Base-by-base conservation (phyloP, 1,140 invertebrate species). In the Trichonephila clavata region DNA sequence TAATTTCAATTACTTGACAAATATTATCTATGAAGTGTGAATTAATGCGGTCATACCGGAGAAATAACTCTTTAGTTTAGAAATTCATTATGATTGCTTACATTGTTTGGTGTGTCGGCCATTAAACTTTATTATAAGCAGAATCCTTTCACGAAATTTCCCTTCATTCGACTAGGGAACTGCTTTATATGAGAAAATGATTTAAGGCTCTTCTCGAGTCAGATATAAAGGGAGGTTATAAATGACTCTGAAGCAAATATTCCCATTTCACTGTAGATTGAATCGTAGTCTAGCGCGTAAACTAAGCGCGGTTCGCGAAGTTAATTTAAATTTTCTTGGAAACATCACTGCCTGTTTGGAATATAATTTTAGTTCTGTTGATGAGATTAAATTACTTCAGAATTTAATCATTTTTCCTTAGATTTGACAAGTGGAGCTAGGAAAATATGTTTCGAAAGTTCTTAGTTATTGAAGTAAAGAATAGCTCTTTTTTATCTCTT, bases 311-410 rank as follows among this genome's bases (percentile, higher is more conserved):
- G 27, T 18, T 32, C 24, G 14, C 24, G 18, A 27, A 77, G 24
- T 77, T 77, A 77, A 77, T 77, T 77, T 77, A 77, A 77, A 32
- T 77, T 77, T 77, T 77, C 71, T 77, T 39, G 27, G 16, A 32
- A 77, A 27, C 71, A 32, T 32, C 16, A 16, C 6, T 50, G 27
- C 27, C 71, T 39, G 14, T 7, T 13, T 24, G 14, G 16, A 32
- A 77, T 39, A 32, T 77, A 18, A 77, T 27, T 39, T 77, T 32
- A 32, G 13, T 32, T 27, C 18, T 32, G 7, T 27, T 39, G 18
- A 77, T 77, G 27, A 32, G 71, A 77, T 77, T 77, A 77, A 77
- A 32, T 32, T 77, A 13, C 16, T 14, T 10, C 0, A 77, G 14
- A 20, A 27, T 77, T 32, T 32, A 77, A 77, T 32, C 14, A 20